Base-by-base conservation (phyloP, 2,797 vertebrate genomes). In the Spondyliosoma cantharus region DNA sequence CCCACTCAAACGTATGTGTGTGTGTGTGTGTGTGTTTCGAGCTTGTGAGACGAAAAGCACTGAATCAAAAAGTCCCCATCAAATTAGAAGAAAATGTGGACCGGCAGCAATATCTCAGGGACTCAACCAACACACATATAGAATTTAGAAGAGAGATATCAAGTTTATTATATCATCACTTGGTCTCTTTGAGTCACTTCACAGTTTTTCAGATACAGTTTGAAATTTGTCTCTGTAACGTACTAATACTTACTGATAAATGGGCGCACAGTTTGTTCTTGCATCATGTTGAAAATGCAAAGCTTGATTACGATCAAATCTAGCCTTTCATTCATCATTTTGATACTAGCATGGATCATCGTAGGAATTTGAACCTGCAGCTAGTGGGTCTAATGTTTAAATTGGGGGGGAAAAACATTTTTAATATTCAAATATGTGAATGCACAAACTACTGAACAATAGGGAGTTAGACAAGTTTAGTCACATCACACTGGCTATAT, bases 61-160 rank as follows among this genome's bases (percentile, higher is more conserved):
- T 89, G 81, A 76, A 80, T 78, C 43, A 62, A 71, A 70, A 83
- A 76, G 68, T 81, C 71, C 68, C 71, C 66, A 80, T 74, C 70
- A 62, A 82, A 83, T 29, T 32, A 54, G 46, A 49, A 78, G 67
- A 76, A 78, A 76, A 80, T 43, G 42, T 71, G 74, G 69, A 85
- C 46, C 69, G 86, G 81, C 86, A 85, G 63, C 76, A 83, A 76
- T 84, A 92, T 91, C 93, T 94, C 93, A 94, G 93, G 93, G 89
- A 94, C 74, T 90, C 85, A 60, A 72, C 69, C 81, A 76, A 71
- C 73, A 78, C 59, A 42, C 62, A 65, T 27, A 25, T 49, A 32
- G 19, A 86, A 78, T 71, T 37, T 78, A 69, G 73, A 78, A 71
- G 79, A 78, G 43, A 76, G 68, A 85, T 37, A 52, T 80, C 17